phyloP scores from a whole-genome alignment of 2,113 vertebrate species.

The Istiophorus platypterus region DNA sequence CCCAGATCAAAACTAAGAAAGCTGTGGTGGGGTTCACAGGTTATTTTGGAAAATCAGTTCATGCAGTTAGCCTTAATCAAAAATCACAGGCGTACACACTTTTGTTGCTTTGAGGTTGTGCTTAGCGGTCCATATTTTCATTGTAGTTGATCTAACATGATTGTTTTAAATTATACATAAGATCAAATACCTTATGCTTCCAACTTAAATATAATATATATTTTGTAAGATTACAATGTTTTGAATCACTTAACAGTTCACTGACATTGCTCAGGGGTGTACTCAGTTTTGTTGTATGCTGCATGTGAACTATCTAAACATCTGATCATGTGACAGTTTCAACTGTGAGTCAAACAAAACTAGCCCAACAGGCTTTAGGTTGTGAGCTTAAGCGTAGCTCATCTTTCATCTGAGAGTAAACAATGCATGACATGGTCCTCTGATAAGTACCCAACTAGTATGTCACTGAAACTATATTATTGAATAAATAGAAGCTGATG shows the following conservation, averaged over 20 bases:
- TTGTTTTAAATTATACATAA: no score
- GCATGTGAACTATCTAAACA: conserved; percentile 16
- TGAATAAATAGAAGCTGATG: conserved; percentile 1
- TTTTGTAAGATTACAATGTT: background rate
- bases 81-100: background rate
- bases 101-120: background rate
- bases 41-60: background rate
- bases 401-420: conserved; percentile 10
- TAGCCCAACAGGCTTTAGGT: conserved; percentile 40
- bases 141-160: background rate
- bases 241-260: background rate
- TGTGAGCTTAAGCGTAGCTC: conserved; percentile 7
- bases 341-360: conserved; percentile 27
- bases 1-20: background rate
- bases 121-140: background rate
- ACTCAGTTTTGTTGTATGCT: background rate
- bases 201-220: no score
- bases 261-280: background rate
- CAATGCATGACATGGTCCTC: conserved; percentile 5
- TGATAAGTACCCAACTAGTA: background rate
- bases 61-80: background rate
- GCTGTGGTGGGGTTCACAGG: background rate
- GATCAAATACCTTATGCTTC: no score
- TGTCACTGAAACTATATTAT: background rate
- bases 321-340: conserved; percentile 18